Evolutionary conservation across 2,113 vertebrate species (phyloP), one percentile per base, ranked within the genome.

Genomic region (Heteronetta atricapilla): DNA sequence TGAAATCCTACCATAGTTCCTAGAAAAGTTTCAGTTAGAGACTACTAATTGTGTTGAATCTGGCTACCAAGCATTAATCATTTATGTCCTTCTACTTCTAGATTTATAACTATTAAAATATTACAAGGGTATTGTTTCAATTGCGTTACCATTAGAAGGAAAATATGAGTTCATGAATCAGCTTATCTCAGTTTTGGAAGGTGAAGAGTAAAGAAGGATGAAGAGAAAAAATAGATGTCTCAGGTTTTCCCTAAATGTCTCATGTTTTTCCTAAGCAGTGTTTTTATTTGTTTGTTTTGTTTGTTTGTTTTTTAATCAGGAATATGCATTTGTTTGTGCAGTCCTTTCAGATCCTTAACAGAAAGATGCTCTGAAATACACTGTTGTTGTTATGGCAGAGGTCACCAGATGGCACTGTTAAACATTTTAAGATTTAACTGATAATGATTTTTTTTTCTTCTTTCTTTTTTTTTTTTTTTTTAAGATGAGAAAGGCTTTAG

Each of bases 391-490:
- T 97, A 96, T 86, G 94, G 90, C 90, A 92, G 76, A 82, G 94
- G 93, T 97, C 96, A 96, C 94, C 91, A 96, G 96, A 86, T 94
- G 96, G 94, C 93, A 93, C 80, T 97, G 92, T 96, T 96, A 97
- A 94, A 96, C 86, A 74, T 90, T 19, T 87, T 60, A 97, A 94
- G 90, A 95, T 95, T 23, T 34, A 26, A 33, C 83, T 10, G 88
- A 90, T 93, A 92, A 81, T 60, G 46, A 26, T 6, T 48, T 48
- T 48, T 21, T 48, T 31, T 28, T 18, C 11, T 29, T 7, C 42
- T 23, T 46, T 68, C 7, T 50, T 23, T 50, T 50, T 23, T 50
- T 50, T 23, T 50, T 52, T 25, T 52, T 25, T 52, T 13, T 25
- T 52, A 2, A 42, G 7, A 38, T 46, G 8, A 94, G 48, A 2